Conservation (phyloP, 1,140 invertebrate genomes). For the Cydia fagiglandana region DNA sequence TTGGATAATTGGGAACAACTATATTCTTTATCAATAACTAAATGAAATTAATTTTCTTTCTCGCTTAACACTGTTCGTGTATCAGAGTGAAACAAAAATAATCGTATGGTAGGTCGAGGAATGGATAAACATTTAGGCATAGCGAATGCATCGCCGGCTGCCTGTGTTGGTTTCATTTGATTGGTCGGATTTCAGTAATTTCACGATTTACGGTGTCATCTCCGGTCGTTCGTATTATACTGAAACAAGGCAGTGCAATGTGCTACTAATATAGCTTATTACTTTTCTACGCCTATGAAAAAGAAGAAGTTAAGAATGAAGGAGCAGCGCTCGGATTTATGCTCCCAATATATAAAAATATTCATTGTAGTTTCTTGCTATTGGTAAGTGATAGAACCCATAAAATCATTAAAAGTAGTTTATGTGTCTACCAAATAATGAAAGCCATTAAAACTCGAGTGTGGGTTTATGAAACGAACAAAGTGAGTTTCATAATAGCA, state of each 20-base stretch:
- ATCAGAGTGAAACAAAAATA: not conserved
- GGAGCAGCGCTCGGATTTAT: constrained; percentile 58
- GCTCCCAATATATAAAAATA: constrained; percentile 69
- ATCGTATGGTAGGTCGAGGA: too few relatives aligned
- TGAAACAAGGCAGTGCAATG: not conserved
- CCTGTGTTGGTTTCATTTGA: not conserved
- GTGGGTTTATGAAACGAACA: too few relatives aligned
- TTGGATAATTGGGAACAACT: not conserved
- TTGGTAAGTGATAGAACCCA: constrained; percentile 56
- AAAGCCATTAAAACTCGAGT: too few relatives aligned
- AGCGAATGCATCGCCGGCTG: not conserved
- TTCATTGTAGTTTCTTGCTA: constrained; percentile 71
- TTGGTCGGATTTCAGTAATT: not conserved
- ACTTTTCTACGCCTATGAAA: not conserved
- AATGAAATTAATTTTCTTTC: not conserved
- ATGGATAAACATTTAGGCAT: too few relatives aligned
- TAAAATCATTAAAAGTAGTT: too few relatives aligned
- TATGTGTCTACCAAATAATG: too few relatives aligned
- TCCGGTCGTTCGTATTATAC: not conserved
- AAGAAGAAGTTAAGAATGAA: constrained; percentile 47
- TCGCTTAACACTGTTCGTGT: not conserved
- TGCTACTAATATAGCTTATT: not conserved
- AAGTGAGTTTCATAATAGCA: too few relatives aligned
- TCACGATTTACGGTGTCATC: not conserved
- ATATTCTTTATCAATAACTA: not conserved